Conservation (phyloP, 1,140 invertebrate species). For the Pseudomyrmex sp. region DNA sequence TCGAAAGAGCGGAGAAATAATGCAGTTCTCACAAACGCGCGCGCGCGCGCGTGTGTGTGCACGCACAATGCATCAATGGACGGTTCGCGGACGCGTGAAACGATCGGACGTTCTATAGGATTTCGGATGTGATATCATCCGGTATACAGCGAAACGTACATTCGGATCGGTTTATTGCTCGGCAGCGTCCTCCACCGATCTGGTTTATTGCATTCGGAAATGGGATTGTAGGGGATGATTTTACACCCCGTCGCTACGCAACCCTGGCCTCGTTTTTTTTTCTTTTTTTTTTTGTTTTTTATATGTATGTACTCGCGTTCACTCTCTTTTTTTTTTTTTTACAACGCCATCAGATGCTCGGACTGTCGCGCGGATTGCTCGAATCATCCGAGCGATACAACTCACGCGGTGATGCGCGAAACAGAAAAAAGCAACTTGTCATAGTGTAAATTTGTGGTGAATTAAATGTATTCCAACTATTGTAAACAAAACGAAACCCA, state of each 20-base stretch:
- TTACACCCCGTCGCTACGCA: conserved; percentile 53
- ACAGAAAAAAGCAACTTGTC: neutral
- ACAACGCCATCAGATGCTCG: conserved; percentile 21
- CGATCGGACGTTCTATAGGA: conserved; percentile 75
- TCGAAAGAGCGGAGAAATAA: conserved; percentile 7
- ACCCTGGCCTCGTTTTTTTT: conserved; percentile 52
- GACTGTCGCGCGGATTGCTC: conserved; percentile 7
- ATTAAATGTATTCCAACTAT: too few relatives aligned
- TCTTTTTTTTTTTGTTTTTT: conserved; percentile 5
- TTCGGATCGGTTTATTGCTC: conserved; percentile 78
- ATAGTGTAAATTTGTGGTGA: neutral
- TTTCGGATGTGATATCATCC: conserved; percentile 72
- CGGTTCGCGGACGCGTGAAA: conserved; percentile 71
- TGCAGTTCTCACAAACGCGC: neutral
- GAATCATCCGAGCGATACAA: conserved; percentile 11
- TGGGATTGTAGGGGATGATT: conserved; percentile 76
- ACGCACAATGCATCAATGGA: neutral
- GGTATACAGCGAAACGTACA: conserved; percentile 63
- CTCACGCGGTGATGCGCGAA: neutral
- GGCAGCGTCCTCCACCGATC: conserved; percentile 63
- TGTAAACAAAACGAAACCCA: conserved; percentile 31
- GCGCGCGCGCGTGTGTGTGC: neutral
- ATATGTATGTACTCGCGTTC: neutral
- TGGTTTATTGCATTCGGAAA: conserved; percentile 78
- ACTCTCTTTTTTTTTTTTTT: conserved; percentile 19